These are phyloP conservation scores for Cottoperca gobio DNA, from an alignment of 2,797 vertebrate species.

Conservation along the genomic window DNA sequence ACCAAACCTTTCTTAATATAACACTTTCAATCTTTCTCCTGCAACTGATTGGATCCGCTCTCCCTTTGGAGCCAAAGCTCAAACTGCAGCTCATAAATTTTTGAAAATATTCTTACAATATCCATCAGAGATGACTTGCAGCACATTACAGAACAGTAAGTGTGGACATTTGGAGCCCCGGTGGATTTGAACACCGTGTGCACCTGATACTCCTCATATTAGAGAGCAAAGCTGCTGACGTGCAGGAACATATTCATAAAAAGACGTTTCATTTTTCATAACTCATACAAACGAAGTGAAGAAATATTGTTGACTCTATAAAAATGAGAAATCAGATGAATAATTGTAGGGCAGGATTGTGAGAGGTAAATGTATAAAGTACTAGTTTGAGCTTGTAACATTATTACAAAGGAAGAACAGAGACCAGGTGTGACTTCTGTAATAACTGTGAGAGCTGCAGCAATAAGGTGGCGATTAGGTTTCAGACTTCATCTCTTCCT, in stretches of 20 bases:
- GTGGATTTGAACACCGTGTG: no score
- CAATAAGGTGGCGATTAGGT: background rate
- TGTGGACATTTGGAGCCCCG: no score
- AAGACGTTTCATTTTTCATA: conserved; percentile 21
- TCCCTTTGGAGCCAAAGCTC: background rate
- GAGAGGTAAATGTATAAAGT: background rate
- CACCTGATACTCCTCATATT: background rate
- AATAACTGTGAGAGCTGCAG: conserved; percentile 12
- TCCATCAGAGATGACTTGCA: background rate
- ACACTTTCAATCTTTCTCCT: background rate
- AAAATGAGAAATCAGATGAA: conserved; percentile 8
- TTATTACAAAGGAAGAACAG: background rate
- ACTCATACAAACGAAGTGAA: background rate
- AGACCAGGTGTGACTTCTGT: background rate
- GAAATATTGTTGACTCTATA: background rate
- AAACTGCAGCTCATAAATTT: background rate
- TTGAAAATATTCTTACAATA: conserved; percentile 28
- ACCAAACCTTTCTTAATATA: background rate
- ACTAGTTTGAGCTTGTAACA: background rate
- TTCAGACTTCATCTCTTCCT: conserved; percentile 11
- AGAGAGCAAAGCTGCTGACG: background rate
- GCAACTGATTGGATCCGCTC: background rate
- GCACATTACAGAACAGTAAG: no score
- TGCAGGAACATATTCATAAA: background rate
- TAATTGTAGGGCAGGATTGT: conserved; percentile 5